Conservation (phyloP, 2,888 invertebrate genomes). For the Poecilobothrus nobilitatus region DNA sequence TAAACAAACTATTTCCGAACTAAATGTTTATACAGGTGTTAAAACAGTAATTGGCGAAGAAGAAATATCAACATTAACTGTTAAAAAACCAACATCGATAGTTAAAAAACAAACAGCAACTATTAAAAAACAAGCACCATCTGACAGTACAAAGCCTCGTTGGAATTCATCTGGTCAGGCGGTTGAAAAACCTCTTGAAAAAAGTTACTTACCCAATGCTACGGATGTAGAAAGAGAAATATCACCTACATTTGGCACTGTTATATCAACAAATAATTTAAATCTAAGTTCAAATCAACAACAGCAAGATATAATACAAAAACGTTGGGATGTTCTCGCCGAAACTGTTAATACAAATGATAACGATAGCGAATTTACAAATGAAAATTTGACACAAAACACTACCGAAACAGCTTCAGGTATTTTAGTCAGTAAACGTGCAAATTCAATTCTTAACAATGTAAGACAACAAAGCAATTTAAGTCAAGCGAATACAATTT, state of each 20-base stretch:
- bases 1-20: not conserved
- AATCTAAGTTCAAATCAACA: no score
- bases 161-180: not conserved
- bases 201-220: no score
- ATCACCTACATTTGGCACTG: not conserved
- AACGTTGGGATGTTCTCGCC: no score
- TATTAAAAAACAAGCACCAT: not conserved
- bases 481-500: no score
- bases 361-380: not conserved
- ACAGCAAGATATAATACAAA: no score
- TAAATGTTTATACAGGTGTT: not conserved
- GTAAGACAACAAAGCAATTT: no score
- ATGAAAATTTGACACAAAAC: no score
- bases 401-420: no score
- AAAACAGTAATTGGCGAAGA: not conserved
- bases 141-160: not conserved
- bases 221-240: not conserved
- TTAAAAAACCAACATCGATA: no score
- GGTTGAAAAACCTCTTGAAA: no score
- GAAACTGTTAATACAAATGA: not conserved
- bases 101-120: not conserved
- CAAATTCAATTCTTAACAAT: no score
- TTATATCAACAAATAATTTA: not conserved
- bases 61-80: not conserved
- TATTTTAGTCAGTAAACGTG: no score